Evolutionary conservation across 2,113 vertebrate genomes (phyloP).

Genomic region (Tenrec ecaudatus): DNA sequence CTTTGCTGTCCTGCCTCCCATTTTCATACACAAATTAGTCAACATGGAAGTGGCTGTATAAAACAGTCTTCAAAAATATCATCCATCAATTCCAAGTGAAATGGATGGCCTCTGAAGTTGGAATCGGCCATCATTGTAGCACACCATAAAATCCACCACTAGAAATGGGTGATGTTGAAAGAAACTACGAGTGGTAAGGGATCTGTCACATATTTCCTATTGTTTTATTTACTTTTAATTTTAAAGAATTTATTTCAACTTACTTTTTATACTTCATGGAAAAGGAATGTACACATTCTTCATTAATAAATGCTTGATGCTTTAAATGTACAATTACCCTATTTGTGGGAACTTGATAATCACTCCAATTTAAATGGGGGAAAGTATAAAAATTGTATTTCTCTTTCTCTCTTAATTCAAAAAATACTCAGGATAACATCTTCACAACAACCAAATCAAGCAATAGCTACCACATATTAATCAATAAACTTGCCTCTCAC

Average conservation of each 20-base stretch:
- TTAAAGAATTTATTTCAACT: too few species aligned
- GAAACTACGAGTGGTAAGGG: not conserved
- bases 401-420: too few species aligned
- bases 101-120: not conserved
- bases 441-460: not conserved
- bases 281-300: too few species aligned
- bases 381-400: too few species aligned
- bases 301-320: too few species aligned
- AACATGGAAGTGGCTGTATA: not conserved
- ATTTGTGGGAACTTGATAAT: too few species aligned
- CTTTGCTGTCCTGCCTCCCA: not conserved
- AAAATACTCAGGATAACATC: too few species aligned
- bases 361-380: too few species aligned
- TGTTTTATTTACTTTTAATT: not conserved
- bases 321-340: too few species aligned
- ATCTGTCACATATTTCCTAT: not conserved
- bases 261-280: too few species aligned
- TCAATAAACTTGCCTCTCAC: not conserved
- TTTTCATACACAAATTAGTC: slow-evolving; percentile 40
- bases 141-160: not conserved
- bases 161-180: not conserved
- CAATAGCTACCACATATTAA: slow-evolving; percentile 22
- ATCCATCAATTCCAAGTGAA: not conserved
- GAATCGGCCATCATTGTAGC: not conserved
- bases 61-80: not conserved